Conservation (phyloP, 2,113 vertebrate species). For the Sylvia atricapilla region DNA sequence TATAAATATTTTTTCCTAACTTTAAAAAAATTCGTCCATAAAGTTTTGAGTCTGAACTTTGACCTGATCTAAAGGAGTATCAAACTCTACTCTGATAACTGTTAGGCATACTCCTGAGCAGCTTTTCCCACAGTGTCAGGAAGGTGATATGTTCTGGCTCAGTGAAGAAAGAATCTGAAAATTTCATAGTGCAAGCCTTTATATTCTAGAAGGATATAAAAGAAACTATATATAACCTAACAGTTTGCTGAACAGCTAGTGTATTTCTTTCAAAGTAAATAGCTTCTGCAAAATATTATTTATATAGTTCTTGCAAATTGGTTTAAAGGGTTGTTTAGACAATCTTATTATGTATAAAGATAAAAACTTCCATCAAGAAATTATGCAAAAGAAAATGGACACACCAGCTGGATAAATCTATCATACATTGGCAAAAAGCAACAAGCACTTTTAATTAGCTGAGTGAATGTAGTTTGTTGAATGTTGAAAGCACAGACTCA, state of each 20-base stretch:
- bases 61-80: not conserved
- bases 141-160: not conserved
- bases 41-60: not conserved
- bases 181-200: not conserved
- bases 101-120: not conserved
- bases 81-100: not conserved
- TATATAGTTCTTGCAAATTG: constrained; percentile 66
- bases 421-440: constrained; percentile 79
- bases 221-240: not conserved
- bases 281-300: constrained; percentile 70
- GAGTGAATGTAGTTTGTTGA: constrained; percentile 96
- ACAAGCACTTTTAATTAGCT: constrained; percentile 99
- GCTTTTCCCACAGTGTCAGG: not conserved
- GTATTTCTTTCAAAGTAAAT: constrained; percentile 50
- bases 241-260: constrained; percentile 11
- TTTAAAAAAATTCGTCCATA: not conserved
- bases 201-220: not conserved
- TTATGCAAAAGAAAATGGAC: constrained; percentile 79
- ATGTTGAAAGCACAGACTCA: constrained; percentile 84
- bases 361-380: constrained; percentile 82
- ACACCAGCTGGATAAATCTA: constrained; percentile 93
- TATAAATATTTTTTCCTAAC: not conserved
- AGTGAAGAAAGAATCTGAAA: not conserved
- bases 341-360: constrained; percentile 79
- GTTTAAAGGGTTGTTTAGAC: constrained; percentile 75